A percentile compares a stretch with the other conserved stretches of the same genome.
Conservation (phyloP, 2,113 vertebrate genomes). For the Gymnorhina tibicen region DNA sequence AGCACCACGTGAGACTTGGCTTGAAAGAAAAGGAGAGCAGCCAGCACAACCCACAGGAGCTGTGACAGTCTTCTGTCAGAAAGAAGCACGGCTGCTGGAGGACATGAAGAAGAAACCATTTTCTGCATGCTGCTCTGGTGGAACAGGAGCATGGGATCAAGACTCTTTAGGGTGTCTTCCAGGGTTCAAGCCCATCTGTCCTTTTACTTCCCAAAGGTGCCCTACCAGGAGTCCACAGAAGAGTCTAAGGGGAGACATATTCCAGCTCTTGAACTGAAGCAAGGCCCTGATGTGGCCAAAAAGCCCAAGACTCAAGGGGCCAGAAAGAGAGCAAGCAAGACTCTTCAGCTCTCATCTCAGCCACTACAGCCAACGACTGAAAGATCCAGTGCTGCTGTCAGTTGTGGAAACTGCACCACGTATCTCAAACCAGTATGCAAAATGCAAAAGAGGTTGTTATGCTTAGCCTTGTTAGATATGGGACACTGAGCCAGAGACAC, state of each 20-base stretch:
- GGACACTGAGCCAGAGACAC: not conserved
- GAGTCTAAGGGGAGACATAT: not conserved
- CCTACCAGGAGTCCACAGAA: not conserved
- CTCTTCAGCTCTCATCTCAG: not conserved
- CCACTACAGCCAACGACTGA: not conserved
- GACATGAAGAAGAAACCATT: not conserved
- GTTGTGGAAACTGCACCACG: not conserved
- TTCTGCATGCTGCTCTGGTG: not conserved
- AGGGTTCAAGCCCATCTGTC: not conserved
- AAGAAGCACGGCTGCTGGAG: not conserved
- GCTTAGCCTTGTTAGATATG: not conserved
- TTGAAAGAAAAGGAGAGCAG: not conserved
- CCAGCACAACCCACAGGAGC: not conserved
- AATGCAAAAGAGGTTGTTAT: not conserved
- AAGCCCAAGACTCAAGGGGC: not conserved
- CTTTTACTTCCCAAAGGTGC: not conserved
- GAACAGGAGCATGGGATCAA: not conserved
- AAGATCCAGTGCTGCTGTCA: not conserved
- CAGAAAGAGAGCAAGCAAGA: not conserved
- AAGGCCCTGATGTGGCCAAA: not conserved
- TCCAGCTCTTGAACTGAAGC: not conserved
- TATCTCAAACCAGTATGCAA: not conserved
- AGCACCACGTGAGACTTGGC: accelerated
- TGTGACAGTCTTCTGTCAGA: not conserved
- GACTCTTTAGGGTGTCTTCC: not conserved